A percentile compares a stretch with the other conserved stretches of the same genome.
Conservation (phyloP, 2,113 vertebrate species). For the Desmodus rotundus region DNA sequence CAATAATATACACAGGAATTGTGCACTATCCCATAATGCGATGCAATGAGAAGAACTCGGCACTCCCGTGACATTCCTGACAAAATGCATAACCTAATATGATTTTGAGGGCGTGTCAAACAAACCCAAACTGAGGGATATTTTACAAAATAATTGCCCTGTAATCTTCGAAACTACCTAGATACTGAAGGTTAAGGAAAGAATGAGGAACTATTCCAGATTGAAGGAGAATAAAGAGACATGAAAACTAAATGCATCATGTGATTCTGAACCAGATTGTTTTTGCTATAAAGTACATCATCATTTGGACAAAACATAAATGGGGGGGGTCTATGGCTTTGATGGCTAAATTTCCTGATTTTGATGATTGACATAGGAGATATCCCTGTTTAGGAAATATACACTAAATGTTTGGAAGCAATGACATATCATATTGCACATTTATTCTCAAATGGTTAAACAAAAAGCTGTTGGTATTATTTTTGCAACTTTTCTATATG, state of each 20-base stretch:
- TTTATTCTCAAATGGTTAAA: neutral
- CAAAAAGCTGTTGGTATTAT: neutral
- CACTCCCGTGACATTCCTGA: neutral
- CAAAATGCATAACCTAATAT: neutral
- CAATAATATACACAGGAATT: neutral
- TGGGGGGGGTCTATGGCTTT: neutral
- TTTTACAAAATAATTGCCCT: constrained; percentile 22
- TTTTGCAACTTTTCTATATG: neutral
- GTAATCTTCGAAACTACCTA: neutral
- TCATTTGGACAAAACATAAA: neutral
- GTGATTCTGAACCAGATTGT: neutral
- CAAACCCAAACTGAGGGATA: neutral
- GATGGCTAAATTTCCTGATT: neutral
- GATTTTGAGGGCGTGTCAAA: neutral
- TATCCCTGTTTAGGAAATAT: neutral
- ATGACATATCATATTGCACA: neutral
- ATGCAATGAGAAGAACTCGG: neutral
- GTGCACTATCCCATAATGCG: neutral
- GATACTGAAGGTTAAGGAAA: neutral
- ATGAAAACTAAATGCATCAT: neutral
- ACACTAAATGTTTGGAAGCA: neutral
- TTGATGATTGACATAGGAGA: neutral
- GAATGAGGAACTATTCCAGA: neutral
- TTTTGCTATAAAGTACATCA: neutral
- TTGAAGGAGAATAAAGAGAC: neutral